A percentile compares a stretch with the other conserved stretches of the same genome.
phyloP scores from a whole-genome alignment of 2,888 invertebrate genomes.

The Megalurothrips usitatus region DNA sequence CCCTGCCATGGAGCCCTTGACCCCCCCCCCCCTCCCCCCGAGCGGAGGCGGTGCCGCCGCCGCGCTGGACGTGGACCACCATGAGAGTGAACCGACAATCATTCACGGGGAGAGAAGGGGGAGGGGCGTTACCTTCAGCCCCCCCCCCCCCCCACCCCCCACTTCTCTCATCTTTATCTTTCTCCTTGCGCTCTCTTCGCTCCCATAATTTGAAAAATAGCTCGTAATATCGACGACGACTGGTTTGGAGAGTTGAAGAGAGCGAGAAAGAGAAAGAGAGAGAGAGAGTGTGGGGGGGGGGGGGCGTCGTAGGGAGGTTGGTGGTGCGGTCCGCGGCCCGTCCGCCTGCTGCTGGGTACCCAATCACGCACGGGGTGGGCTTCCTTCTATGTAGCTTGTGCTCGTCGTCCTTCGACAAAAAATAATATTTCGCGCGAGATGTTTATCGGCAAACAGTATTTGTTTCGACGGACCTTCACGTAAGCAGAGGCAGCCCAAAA shows the following conservation, averaged over 20 bases:
- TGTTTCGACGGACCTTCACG: too few relatives aligned
- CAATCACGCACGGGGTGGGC: background rate
- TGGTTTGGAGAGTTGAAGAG: background rate
- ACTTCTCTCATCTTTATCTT: background rate
- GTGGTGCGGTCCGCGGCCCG: background rate
- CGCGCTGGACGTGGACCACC: background rate
- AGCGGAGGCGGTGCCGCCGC: background rate
- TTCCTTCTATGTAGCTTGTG: too few relatives aligned
- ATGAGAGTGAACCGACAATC: background rate
- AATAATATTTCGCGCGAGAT: too few relatives aligned
- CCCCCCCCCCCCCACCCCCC: background rate
- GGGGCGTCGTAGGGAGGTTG: background rate
- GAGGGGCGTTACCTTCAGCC: too few relatives aligned
- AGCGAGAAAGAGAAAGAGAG: background rate
- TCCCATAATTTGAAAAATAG: conserved; percentile 25
- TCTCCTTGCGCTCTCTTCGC: background rate
- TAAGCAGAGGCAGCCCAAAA: too few relatives aligned
- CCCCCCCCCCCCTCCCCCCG: too few relatives aligned
- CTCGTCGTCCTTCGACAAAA: too few relatives aligned
- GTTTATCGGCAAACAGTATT: too few relatives aligned
- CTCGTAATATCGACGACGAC: background rate
- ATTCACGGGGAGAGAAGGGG: background rate
- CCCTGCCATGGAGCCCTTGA: background rate
- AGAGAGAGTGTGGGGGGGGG: background rate
- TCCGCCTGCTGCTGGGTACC: background rate